A percentile compares a stretch with the other conserved stretches of the same genome.
Evolutionary conservation across 23 tunicate genomes (phyloP).

Genomic region (Diplosoma virens): DNA sequence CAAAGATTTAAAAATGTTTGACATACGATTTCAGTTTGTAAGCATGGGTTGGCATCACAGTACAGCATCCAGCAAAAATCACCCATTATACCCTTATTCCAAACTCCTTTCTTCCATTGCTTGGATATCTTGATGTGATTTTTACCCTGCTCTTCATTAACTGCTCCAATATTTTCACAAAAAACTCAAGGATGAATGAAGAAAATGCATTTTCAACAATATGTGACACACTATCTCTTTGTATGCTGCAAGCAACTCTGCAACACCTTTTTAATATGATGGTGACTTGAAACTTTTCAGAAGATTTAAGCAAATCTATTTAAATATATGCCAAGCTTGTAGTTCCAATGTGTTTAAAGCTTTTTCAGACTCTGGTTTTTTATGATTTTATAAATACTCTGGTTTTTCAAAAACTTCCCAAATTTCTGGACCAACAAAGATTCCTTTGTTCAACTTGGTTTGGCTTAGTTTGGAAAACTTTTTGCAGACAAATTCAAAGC

Average conservation of each 20-base stretch:
- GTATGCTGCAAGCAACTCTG: constrained; percentile 18
- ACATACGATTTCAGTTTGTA: constrained; percentile 8
- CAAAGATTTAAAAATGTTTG: constrained; percentile 8
- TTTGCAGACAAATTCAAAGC: constrained; percentile 14
- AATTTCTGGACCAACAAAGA: constrained; percentile 21
- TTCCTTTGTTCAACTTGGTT: constrained; percentile 17
- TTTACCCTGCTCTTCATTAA: constrained; percentile 15
- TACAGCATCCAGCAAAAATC: constrained; percentile 19
- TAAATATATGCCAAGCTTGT: constrained; percentile 25
- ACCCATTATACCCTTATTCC: constrained; percentile 22
- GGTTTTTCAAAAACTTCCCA: constrained; percentile 25
- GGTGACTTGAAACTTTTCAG: neutral
- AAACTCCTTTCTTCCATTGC: constrained; percentile 17
- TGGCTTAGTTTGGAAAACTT: neutral
- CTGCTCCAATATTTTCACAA: constrained; percentile 5
- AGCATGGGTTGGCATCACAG: constrained; percentile 12
- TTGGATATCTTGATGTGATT: neutral
- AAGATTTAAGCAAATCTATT: constrained; percentile 14
- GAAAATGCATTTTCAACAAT: constrained; percentile 10
- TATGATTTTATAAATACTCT: neutral
- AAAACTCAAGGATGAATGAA: constrained; percentile 28
- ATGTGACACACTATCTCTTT: constrained; percentile 14
- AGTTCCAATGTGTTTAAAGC: constrained; percentile 4
- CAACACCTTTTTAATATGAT: constrained; percentile 3
- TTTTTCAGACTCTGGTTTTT: constrained; percentile 16